Evolutionary conservation across 2,888 invertebrate genomes (phyloP).

Genomic region (Anarsia innoxiella): DNA sequence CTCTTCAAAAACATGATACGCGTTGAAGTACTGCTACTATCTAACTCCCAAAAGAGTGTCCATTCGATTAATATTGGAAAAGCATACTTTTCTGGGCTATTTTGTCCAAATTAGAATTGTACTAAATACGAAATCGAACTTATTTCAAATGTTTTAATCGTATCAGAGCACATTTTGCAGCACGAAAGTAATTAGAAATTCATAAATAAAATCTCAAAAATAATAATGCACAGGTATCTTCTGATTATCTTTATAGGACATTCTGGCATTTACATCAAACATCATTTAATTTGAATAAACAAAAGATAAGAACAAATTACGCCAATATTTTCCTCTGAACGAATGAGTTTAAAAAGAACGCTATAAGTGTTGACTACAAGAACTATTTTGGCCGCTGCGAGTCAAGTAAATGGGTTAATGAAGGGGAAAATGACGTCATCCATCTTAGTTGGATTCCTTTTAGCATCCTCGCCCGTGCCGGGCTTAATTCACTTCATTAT

Average conservation of each 20-base stretch:
- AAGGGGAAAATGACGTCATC: slow-evolving; percentile 66
- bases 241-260: no score
- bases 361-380: slow-evolving; percentile 31
- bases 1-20: slow-evolving; percentile 41
- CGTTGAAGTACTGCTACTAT: slow-evolving; percentile 15
- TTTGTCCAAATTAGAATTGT: no score
- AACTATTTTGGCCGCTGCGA: slow-evolving; percentile 49
- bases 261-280: no score
- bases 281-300: not conserved
- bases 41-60: slow-evolving; percentile 11
- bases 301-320: slow-evolving; percentile 1
- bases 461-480: slow-evolving; percentile 43
- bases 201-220: no score
- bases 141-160: no score
- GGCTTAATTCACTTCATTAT: slow-evolving; percentile 62
- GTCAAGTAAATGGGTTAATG: slow-evolving; percentile 65
- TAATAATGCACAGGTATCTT: no score
- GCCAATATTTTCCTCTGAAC: slow-evolving; percentile 7
- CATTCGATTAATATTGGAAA: slow-evolving; percentile 6
- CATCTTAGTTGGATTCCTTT: slow-evolving; percentile 64
- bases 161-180: no score
- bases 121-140: no score
- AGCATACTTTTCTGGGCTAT: no score
- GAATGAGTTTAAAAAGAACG: slow-evolving; percentile 12
- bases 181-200: no score